Conservation (phyloP, 2,888 invertebrate genomes). For the Nesidiocoris tenuis region DNA sequence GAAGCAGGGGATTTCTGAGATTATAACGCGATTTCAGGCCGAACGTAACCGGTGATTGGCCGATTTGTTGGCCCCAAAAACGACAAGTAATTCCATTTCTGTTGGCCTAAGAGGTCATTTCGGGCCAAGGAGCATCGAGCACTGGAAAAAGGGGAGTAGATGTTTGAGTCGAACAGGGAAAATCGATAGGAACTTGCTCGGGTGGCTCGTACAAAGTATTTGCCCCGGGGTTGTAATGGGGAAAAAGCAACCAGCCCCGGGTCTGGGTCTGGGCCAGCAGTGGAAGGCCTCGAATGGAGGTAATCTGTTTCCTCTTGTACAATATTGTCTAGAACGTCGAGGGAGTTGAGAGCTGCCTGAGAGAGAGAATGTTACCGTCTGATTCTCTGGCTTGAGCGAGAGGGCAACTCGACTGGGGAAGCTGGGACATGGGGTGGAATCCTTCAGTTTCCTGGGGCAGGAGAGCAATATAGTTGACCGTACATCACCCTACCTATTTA, state of each 20-base stretch:
- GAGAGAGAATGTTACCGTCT: background rate
- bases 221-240: background rate
- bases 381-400: background rate
- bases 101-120: background rate
- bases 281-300: constrained; percentile 16
- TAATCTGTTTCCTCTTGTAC: constrained; percentile 37
- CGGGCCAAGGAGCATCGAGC: background rate
- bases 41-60: background rate
- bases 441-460: background rate
- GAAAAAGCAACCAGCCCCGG: background rate
- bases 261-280: background rate
- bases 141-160: background rate
- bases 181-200: background rate
- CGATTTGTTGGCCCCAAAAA: background rate
- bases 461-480: constrained; percentile 23
- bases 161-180: background rate
- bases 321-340: constrained; percentile 29
- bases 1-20: too few relatives aligned
- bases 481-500: constrained; percentile 36
- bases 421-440: background rate
- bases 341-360: background rate
- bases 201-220: background rate
- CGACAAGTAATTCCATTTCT: background rate
- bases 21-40: background rate
- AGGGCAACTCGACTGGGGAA: background rate